Evolutionary conservation across 1,140 invertebrate genomes (phyloP), one percentile per base, ranked within the genome.

Genomic region (Cyclargus thomasi): DNA sequence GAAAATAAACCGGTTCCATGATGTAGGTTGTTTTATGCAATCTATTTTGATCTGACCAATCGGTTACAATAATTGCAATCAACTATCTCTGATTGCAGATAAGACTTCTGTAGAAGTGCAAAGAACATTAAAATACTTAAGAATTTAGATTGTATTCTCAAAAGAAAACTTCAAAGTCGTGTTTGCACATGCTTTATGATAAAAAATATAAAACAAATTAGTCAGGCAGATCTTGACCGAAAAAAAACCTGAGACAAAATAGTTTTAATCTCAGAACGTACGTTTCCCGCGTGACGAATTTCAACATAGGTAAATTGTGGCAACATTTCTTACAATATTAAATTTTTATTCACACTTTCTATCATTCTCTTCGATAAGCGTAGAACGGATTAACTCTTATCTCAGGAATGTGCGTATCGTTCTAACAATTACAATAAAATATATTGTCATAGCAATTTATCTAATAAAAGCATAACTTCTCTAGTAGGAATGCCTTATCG

Each of bases 391-490:
- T 20, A 20, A 2, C n/a, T 55, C 55, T 20, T 59, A 59, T 59
- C 55, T 59, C 1, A 20, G 55, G 20, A 59, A 59, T 59, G 55
- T 59, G 55, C 55, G 55, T 59, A 59, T 20, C 55, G 55, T 20
- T 59, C 21, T 59, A 21, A 59, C 20, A 21, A 59, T 29, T 29
- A 29, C 29, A 29, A 29, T 29, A 29, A 29, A n/a, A n/a, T n/a
- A 29, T 29, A 29, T 29, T 29, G 29, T 5, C 5, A 47, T 47
- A 47, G 6, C 14, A 47, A 47, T 47, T 47, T 47, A 47, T 3
- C 23, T 47, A 64, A 20, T 64, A 64, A 63, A 64, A 64, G 23
- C n/a, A 63, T 63, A 57, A 53, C 64, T 65, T 57, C 64, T 57
- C 47, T 65, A 65, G 63, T 64, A 64, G 64, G 64, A 55, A 65